These are phyloP conservation scores for Gryllus bimaculatus DNA, from an alignment of 1,140 invertebrate genomes.

Conservation along the genomic window DNA sequence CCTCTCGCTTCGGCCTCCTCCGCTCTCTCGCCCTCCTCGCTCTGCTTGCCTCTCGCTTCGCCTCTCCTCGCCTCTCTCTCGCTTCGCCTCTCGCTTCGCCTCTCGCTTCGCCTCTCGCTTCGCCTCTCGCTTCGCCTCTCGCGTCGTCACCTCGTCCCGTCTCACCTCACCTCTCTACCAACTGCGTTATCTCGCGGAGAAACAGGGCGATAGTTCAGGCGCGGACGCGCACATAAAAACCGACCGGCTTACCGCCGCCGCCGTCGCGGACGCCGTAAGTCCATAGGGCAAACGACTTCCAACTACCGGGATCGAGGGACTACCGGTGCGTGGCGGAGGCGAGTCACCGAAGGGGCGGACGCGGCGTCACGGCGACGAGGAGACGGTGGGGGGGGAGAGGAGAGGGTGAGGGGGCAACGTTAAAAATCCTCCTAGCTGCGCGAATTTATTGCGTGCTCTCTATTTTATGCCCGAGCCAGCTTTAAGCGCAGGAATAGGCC, in stretches of 20 bases:
- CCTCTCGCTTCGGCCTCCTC: no score
- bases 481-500: neutral
- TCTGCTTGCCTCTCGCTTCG: no score
- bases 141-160: no score
- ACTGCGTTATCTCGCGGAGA: neutral
- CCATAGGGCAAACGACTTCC: neutral
- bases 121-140: no score
- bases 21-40: no score
- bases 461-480: neutral
- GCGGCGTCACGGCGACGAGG: neutral
- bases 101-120: no score
- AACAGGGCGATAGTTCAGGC: neutral
- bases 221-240: neutral
- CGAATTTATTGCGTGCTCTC: neutral
- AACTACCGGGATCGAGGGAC: neutral
- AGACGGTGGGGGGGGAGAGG: neutral
- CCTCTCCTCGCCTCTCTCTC: no score
- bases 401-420: neutral
- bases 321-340: no score
- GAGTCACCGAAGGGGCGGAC: neutral
- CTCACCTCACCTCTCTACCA: neutral
- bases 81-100: no score
- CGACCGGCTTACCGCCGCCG: neutral
- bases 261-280: neutral
- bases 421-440: neutral